phyloP scores from a whole-genome alignment of 2,888 invertebrate species.

The Cybosia mesomella region DNA sequence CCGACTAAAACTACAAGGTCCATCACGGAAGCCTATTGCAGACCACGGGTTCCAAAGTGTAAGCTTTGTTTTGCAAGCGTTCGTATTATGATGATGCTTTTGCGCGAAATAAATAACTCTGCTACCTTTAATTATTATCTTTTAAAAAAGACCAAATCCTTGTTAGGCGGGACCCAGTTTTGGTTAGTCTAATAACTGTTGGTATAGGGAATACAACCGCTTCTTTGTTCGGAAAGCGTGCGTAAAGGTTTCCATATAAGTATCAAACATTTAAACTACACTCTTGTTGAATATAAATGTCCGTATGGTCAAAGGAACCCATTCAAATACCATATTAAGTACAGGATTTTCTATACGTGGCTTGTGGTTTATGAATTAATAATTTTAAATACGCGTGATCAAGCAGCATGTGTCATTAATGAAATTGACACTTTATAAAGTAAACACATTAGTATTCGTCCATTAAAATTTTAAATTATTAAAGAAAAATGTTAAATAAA shows the following conservation, averaged over 20 bases:
- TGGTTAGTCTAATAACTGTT: no score
- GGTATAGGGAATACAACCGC: constrained; percentile 22
- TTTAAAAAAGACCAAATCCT: no score
- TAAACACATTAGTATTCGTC: background rate
- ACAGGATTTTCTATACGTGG: constrained; percentile 13
- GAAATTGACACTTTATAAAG: background rate
- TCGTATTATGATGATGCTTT: no score
- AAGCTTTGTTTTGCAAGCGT: no score
- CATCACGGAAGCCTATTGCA: no score
- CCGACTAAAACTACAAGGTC: no score
- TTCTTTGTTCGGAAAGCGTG: constrained; percentile 34
- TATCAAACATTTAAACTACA: constrained; percentile 15
- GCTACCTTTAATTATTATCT: no score
- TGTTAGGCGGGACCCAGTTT: no score
- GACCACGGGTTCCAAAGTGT: no score
- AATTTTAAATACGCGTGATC: constrained; percentile 1
- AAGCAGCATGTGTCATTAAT: background rate
- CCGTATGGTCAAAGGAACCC: constrained; percentile 44
- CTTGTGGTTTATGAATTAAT: constrained; percentile 8
- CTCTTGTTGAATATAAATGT: constrained; percentile 7
- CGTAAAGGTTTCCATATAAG: constrained; percentile 40
- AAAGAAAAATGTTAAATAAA: no score
- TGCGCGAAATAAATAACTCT: no score
- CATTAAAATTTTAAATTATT: no score
- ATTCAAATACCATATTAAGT: constrained; percentile 29